phyloP scores from a whole-genome alignment of 1,140 invertebrate species.

The Pseudomyrmex cubaensis region DNA sequence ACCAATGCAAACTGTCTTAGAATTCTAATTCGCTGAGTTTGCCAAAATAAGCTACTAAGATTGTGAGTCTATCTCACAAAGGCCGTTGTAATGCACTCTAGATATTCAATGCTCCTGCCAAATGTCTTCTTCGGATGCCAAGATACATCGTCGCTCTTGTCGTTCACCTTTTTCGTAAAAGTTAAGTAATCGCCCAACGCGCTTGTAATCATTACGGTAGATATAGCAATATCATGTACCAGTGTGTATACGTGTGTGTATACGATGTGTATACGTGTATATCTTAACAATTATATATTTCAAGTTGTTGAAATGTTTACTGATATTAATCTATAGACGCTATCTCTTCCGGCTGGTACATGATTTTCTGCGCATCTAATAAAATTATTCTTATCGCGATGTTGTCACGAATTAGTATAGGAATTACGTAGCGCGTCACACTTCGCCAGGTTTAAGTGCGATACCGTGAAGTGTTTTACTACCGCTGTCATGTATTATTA shows the following conservation, averaged over 20 bases:
- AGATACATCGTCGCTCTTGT: conserved; percentile 37
- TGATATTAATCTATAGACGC: conserved; percentile 19
- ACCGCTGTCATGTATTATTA: conserved; percentile 48
- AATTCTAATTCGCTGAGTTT: background rate
- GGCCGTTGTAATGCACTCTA: conserved; percentile 17
- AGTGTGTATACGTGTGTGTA: too few species aligned
- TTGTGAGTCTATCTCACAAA: conserved; percentile 1
- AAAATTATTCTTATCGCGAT: conserved; percentile 52
- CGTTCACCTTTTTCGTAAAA: conserved; percentile 12
- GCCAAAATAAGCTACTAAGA: conserved; percentile 13
- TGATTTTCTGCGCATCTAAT: conserved; percentile 14
- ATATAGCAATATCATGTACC: too few species aligned
- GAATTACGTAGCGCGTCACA: conserved; percentile 49
- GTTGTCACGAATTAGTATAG: conserved; percentile 47
- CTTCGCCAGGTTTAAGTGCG: conserved; percentile 51
- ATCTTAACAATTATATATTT: background rate
- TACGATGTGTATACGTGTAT: too few species aligned
- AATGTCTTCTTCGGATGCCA: conserved; percentile 37
- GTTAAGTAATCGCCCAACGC: background rate
- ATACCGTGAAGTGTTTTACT: conserved; percentile 55
- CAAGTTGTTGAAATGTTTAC: conserved; percentile 34
- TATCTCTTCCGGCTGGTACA: conserved; percentile 38
- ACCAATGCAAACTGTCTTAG: background rate
- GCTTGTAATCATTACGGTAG: conserved; percentile 15
- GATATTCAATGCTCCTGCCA: conserved; percentile 37